Conservation (phyloP, 2,888 invertebrate species). For the Cerceris ruficornis region DNA sequence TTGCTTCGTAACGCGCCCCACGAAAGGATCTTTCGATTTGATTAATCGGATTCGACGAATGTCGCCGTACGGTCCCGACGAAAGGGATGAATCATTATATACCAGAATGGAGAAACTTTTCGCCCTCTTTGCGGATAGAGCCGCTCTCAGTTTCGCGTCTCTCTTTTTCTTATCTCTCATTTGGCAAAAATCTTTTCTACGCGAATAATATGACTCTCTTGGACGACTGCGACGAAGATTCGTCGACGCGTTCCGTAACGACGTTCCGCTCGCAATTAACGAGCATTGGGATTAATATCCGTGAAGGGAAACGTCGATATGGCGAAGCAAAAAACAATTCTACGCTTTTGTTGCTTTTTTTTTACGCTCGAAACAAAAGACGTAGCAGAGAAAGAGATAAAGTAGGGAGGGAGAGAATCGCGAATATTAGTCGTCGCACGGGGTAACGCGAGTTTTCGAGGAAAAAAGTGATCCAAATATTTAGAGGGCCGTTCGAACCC, state of each 20-base stretch:
- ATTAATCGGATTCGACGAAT: constrained; percentile 70
- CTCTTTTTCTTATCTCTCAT: no score
- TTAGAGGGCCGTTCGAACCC: constrained; percentile 26
- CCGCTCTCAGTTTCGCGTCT: no score
- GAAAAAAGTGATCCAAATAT: constrained; percentile 53
- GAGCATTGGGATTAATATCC: no score
- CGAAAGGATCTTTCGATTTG: constrained; percentile 66
- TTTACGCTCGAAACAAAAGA: neutral
- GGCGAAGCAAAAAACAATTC: neutral
- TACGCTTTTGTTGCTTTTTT: neutral
- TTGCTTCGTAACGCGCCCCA: constrained; percentile 66
- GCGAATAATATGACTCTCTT: no score
- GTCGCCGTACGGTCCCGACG: constrained; percentile 52
- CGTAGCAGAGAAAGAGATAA: no score
- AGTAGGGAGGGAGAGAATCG: neutral
- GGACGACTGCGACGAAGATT: no score
- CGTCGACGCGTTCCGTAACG: no score
- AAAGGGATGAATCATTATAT: constrained; percentile 45
- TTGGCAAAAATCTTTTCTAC: no score
- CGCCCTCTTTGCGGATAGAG: constrained; percentile 8
- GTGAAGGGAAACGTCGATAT: no score
- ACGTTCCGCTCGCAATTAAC: no score
- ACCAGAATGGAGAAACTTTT: constrained; percentile 13
- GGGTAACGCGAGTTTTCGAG: constrained; percentile 5
- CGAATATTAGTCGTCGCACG: neutral